These are phyloP conservation scores for Labroides dimidiatus DNA, from an alignment of 2,797 vertebrate genomes.

Conservation along the genomic window DNA sequence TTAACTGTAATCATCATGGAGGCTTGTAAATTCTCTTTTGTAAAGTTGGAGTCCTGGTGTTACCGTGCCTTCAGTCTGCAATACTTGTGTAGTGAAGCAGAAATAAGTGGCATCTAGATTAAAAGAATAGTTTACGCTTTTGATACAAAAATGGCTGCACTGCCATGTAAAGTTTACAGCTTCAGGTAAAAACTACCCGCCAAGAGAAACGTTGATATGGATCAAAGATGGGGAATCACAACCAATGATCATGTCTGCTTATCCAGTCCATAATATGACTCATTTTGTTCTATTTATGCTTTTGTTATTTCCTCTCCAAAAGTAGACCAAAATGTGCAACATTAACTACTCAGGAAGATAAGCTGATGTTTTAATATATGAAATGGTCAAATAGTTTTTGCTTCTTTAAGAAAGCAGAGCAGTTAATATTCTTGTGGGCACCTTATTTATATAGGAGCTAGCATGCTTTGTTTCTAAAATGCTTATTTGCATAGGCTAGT, in stretches of 20 bases:
- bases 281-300: slow-evolving; percentile 51
- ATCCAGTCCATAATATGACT: not conserved
- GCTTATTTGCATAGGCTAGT: slow-evolving; percentile 38
- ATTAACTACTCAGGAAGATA: slow-evolving; percentile 77
- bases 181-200: slow-evolving; percentile 8
- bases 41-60: slow-evolving; percentile 60
- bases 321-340: slow-evolving; percentile 65
- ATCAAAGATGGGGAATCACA: not conserved
- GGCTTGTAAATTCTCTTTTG: slow-evolving; percentile 38
- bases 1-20: slow-evolving; percentile 28
- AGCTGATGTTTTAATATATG: slow-evolving; percentile 66
- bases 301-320: slow-evolving; percentile 51
- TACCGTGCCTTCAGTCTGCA: slow-evolving; percentile 79
- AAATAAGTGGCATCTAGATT: slow-evolving; percentile 36
- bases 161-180: slow-evolving; percentile 50
- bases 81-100: slow-evolving; percentile 47
- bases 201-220: slow-evolving; percentile 12
- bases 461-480: slow-evolving; percentile 24
- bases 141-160: slow-evolving; percentile 24
- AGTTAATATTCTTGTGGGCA: slow-evolving; percentile 36
- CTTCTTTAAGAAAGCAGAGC: slow-evolving; percentile 41
- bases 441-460: slow-evolving; percentile 60
- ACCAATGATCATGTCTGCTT: slow-evolving; percentile 18
- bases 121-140: slow-evolving; percentile 19
- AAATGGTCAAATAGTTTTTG: slow-evolving; percentile 37